These are phyloP conservation scores for Amiota communis DNA, from an alignment of 2,888 invertebrate genomes.

Conservation along the genomic window DNA sequence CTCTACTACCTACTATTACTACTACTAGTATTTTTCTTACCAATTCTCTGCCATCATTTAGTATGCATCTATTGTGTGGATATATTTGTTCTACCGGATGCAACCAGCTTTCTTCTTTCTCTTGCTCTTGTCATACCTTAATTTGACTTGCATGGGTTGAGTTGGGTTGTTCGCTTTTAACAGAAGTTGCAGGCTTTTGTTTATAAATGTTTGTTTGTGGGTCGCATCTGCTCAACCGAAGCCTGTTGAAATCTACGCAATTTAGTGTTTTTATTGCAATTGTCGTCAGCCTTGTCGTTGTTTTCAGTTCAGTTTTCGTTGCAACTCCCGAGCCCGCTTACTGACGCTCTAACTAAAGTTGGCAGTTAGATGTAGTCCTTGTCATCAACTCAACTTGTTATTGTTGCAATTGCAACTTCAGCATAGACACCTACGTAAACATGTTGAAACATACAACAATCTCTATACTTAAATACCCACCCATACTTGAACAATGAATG, in stretches of 20 bases:
- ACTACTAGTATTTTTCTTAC: no score
- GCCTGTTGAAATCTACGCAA: constrained; percentile 68
- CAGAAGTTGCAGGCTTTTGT: background rate
- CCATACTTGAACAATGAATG: constrained; percentile 47
- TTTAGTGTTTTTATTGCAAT: constrained; percentile 58
- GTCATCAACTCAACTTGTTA: background rate
- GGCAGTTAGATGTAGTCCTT: constrained; percentile 5
- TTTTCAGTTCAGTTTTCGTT: background rate
- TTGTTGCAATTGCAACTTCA: constrained; percentile 27
- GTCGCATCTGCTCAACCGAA: background rate
- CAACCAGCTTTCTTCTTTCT: background rate
- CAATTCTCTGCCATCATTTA: no score
- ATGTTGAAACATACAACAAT: constrained; percentile 35
- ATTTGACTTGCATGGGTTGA: no score
- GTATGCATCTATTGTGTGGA: no score
- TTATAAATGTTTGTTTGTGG: constrained; percentile 11
- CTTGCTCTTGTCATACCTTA: no score
- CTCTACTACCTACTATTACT: no score
- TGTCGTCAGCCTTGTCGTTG: constrained; percentile 38
- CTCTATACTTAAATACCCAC: constrained; percentile 11
- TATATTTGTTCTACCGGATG: background rate
- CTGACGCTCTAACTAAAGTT: background rate
- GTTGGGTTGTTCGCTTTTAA: no score
- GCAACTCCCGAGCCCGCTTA: no score
- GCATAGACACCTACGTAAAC: constrained; percentile 40